Base-by-base conservation (phyloP, 2,888 invertebrate genomes). In the Sinohyriopsis cumingii region DNA sequence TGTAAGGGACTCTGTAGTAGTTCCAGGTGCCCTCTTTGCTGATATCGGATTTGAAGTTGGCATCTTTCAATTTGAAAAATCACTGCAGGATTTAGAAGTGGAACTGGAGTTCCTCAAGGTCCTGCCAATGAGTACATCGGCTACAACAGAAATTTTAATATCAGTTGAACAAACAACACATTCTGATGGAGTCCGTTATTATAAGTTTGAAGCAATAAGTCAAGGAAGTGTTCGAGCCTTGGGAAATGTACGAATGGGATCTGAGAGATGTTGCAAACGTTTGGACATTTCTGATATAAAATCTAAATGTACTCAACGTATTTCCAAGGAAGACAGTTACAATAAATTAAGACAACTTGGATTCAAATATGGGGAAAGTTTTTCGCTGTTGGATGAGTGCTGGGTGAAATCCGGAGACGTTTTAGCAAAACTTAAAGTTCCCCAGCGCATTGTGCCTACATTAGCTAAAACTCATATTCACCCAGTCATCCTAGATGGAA, bases 1-100 rank as follows among this genome's bases (percentile, higher is more conserved):
- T 54, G 70, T 77, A 1, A 60, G 61, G 9, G 67, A 61, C 2
- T 19, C 19, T 5, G 61, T 66, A n/a, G 62, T 77, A 15, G 69
- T 72, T 19, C 77, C 77, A 7, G 74, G 77, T 5, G 74, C 77
- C 22, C 25, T 71, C 7, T 72, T 74, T 63, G 81, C 76, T 1
- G 83, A 83, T 64, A 71, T 81, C n/a, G 83, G 76, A 2, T 72
- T 82, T 28, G 81, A 76, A 25, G 64, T 81, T 24, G 77, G 77
- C n/a, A 71, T 28, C 25, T 6, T 0, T 18, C 9, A 55, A 1
- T 25, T 68, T 15, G 68, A 45, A 6, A 53, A 57, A n/a, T 22
- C 25, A 3, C 33, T 28, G n/a, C 33, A 55, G 3, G 24, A 62
- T 19, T 12, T 68, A n/a, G 20, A 22, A 24, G 67, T 71, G 18